These are phyloP conservation scores for Oreohelix idahoensis DNA, from an alignment of 1,140 invertebrate species.

Conservation along the genomic window DNA sequence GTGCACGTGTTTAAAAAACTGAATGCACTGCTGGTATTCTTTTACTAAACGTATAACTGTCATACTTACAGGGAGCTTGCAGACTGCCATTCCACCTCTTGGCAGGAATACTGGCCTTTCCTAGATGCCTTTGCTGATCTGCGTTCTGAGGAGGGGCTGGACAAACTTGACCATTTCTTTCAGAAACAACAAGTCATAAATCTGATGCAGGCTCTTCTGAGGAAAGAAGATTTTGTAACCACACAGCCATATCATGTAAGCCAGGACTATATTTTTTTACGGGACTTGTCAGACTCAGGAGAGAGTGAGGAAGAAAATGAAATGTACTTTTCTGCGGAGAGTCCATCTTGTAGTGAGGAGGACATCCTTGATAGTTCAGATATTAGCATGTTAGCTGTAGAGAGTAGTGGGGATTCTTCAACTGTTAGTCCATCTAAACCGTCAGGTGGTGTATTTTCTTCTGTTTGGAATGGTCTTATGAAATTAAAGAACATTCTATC, in stretches of 20 bases:
- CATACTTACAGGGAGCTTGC: constrained; percentile 21
- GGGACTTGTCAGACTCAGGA: not conserved
- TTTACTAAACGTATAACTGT: not conserved
- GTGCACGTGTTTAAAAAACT: too few relatives aligned
- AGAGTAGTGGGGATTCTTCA: not conserved
- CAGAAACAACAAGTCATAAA: constrained; percentile 31
- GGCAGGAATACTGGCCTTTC: constrained; percentile 41
- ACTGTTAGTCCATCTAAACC: not conserved
- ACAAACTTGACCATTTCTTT: constrained; percentile 30
- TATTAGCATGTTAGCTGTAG: not conserved
- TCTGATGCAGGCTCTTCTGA: constrained; percentile 3
- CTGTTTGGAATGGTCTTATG: not conserved
- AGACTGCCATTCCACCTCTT: not conserved
- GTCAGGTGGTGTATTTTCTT: not conserved
- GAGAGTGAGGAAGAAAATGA: constrained; percentile 19
- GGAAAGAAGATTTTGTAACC: not conserved
- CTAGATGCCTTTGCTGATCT: constrained; percentile 33
- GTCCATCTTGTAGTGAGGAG: constrained; percentile 18
- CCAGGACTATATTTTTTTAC: constrained; percentile 9
- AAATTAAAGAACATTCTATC: constrained; percentile 12
- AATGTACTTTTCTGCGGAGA: constrained; percentile 25
- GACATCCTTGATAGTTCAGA: not conserved
- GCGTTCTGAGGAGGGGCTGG: constrained; percentile 16
- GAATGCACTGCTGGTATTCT: not conserved
- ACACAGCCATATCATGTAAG: not conserved